Evolutionary conservation across 37 sponge, comb jelly and placozoan species (phyloP), one percentile per base, ranked within the genome.

Genomic region (Aphrocallistes beatrix): DNA sequence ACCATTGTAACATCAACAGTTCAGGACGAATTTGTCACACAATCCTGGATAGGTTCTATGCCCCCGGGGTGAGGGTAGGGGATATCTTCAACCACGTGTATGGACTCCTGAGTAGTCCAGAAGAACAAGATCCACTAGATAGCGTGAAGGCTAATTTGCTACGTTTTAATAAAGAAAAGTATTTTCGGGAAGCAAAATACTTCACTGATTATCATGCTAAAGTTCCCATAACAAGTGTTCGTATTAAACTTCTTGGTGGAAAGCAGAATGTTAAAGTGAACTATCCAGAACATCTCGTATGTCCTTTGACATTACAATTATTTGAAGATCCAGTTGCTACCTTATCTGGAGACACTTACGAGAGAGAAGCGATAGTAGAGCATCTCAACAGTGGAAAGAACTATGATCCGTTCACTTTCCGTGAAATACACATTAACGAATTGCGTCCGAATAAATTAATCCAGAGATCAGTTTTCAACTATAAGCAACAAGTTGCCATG

Each of bases 1-100:
- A 51, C 30, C 86, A 81, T 47, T 86, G 86, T 81, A 86, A 81
- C 69, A 39, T 86, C 9, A 86, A 60, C 38, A 1, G 16, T 36
- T 81, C 69, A 32, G 86, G 86, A 6, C 37, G 23, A 30, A 51
- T 86, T 36, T 69, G 86, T 75, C 81, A 38, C n/a, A 25, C 81
- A 60, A 60, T 81, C n/a, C 38, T 86, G 36, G 39, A 81, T 39
- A 69, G 86, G 17, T 60, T 30, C 8, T 60, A 60, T 30, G 34
- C 21, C n/a, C 75, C 75, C 1, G 75, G 75, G 3, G 3, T 60
- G 1, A 21, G 75, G 34, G 3, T 60, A 21, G n/a, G 34, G 34
- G 21, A 60, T 32, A 60, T 60, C n/a, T 60, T 60, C 28, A 13
- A 60, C n/a, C n/a, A 60, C 75, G 75, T 60, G 28, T 60, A 60